These are phyloP conservation scores for Meloidogyne floridensis DNA, from an alignment of 1,140 invertebrate genomes.

Conservation along the genomic window DNA sequence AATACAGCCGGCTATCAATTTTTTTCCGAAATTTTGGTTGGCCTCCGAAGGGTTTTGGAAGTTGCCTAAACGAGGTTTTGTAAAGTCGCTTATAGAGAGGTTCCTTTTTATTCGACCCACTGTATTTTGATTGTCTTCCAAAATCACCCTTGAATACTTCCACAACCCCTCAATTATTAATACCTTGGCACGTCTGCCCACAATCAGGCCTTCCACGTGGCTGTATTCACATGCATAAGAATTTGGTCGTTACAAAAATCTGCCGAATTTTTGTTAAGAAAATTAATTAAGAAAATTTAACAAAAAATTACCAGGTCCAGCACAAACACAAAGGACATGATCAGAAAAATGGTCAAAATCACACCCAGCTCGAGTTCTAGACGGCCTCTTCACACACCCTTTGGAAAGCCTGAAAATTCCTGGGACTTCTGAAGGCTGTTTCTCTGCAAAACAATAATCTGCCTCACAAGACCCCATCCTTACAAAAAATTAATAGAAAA, in stretches of 20 bases:
- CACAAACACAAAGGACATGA: slow-evolving; percentile 58
- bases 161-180: background rate
- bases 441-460: slow-evolving; percentile 60
- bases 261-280: background rate
- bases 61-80: too few relatives aligned
- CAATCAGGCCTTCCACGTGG: slow-evolving; percentile 45
- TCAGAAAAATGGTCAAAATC: slow-evolving; percentile 59
- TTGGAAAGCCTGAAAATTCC: slow-evolving; percentile 57
- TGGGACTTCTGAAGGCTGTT: slow-evolving; percentile 54
- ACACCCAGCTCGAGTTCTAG: slow-evolving; percentile 53
- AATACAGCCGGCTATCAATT: too few relatives aligned
- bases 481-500: background rate
- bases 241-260: slow-evolving; percentile 61
- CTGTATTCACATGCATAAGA: slow-evolving; percentile 38
- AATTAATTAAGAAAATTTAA: background rate
- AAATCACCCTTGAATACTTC: too few relatives aligned
- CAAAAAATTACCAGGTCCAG: slow-evolving; percentile 24
- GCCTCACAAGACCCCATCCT: slow-evolving; percentile 59
- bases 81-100: too few relatives aligned
- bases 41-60: too few relatives aligned
- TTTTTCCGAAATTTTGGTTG: too few relatives aligned
- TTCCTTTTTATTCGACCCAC: too few relatives aligned
- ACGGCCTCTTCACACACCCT: slow-evolving; percentile 55
- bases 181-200: slow-evolving; percentile 46
- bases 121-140: too few relatives aligned